Evolutionary conservation across 2,113 vertebrate species (phyloP), one percentile per base, ranked within the genome.

Genomic region (Apodemus sylvaticus): DNA sequence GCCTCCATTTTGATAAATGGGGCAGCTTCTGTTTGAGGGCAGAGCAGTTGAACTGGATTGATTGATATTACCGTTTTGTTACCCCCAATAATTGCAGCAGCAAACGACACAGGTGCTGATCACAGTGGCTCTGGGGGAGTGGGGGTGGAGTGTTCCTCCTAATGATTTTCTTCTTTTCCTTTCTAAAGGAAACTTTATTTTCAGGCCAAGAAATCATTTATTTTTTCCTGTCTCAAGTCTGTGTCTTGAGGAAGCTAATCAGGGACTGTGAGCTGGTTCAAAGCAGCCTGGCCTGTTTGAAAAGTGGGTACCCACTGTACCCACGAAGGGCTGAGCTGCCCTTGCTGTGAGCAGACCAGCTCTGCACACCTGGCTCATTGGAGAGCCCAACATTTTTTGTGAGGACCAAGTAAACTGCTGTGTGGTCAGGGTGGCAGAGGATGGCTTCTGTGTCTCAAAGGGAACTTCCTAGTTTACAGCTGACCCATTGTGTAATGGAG

Each of bases 21-120:
- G 77, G 79, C 39, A 7, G 96, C 90, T 81, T 85, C 79, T 96
- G 94, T 98, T 91, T 93, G 96, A 85, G 91, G 89, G 62, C 81
- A 93, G 96, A 97, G 97, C 76, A 81, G 85, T 78, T 70, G 68
- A 96, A 81, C n/a, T 73, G 95, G 77, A 89, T 92, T 95, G 98
- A 98, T 98, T 97, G 98, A 97, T 97, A 87, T 22, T 78, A 76
- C n/a, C 22, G 5, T 95, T 97, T 93, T 62, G 88, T 95, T 95
- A 71, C 51, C 78, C 77, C 70, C 70, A 92, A 95, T 94, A 64
- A 96, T 95, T 87, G 96, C 92, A 45, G 0, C 48, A 55, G 0
- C 48, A 60, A 74, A 83, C 29, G 14, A 74, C 1, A 14, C 31
- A 68, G 73, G 79, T 93, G 74, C 42, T 24, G 42, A 94, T 94